A percentile compares a stretch with the other conserved stretches of the same genome.
phyloP scores from a whole-genome alignment of 1,140 invertebrate genomes.

The Oppia nitens region DNA sequence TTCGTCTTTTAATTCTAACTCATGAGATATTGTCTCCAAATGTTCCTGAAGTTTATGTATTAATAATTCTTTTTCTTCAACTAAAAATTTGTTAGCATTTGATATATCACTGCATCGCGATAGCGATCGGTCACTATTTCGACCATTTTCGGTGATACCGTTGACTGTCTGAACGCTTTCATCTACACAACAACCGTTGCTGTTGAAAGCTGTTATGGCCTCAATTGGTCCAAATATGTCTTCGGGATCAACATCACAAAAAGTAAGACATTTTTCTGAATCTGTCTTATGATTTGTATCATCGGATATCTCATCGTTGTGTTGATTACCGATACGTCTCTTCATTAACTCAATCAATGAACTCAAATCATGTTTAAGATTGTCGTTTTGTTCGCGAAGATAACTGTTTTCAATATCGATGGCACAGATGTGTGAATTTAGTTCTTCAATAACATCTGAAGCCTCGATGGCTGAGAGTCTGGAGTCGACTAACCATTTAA shows the following conservation, averaged over 20 bases:
- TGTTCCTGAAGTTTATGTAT: not conserved
- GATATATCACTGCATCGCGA: not conserved
- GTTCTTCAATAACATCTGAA: not conserved
- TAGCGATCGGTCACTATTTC: not conserved
- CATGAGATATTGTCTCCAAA: not conserved
- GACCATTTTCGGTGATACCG: not conserved
- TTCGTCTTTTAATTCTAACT: not conserved
- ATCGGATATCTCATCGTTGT: not conserved
- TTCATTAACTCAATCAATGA: not conserved
- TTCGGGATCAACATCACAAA: slow-evolving; percentile 1
- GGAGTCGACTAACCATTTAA: not conserved
- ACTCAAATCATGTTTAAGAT: not conserved
- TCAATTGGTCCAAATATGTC: not conserved
- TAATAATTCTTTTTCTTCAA: slow-evolving; percentile 2
- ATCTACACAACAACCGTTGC: not conserved
- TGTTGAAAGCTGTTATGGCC: not conserved
- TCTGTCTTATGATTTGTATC: not conserved
- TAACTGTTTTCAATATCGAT: not conserved
- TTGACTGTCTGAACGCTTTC: not conserved
- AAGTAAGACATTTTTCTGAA: not conserved
- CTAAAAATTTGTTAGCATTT: not conserved
- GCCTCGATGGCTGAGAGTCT: not conserved
- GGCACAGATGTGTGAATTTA: not conserved
- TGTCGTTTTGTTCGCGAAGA: not conserved
- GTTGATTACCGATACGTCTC: not conserved